phyloP scores from a whole-genome alignment of 35 echinoderm and acorn worm species.

The Heliocidaris tuberculata region DNA sequence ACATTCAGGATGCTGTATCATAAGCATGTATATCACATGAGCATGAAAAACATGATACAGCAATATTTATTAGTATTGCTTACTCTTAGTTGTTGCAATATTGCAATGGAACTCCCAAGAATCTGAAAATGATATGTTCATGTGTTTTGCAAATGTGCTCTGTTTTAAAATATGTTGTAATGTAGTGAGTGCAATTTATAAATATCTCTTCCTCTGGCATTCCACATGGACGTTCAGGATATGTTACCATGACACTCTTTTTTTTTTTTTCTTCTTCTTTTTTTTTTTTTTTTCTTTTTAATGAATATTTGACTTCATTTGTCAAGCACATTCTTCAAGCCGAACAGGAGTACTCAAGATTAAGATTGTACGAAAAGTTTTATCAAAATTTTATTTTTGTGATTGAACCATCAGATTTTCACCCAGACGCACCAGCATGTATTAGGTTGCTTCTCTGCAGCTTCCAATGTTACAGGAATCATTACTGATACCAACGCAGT shows the following conservation, averaged over 20 bases:
- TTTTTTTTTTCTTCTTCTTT: no score
- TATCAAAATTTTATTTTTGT: neutral
- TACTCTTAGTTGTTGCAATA: neutral
- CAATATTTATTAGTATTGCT: neutral
- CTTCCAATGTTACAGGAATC: constrained; percentile 97
- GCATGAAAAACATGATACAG: neutral
- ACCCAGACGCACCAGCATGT: constrained; percentile 56
- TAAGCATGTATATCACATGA: neutral
- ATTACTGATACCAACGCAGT: constrained; percentile 77
- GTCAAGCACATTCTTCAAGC: no score
- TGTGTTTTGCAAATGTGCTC: neutral
- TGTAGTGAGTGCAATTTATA: neutral
- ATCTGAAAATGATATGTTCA: neutral
- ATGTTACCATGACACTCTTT: neutral
- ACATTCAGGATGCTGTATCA: neutral
- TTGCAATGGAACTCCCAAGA: neutral
- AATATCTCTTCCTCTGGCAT: neutral
- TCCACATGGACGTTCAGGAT: neutral
- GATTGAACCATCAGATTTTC: constrained; percentile 23
- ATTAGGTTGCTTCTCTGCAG: constrained; percentile 90
- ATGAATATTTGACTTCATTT: no score
- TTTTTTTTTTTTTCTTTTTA: no score
- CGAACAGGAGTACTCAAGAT: no score
- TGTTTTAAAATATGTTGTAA: neutral
- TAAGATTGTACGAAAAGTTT: no score